Evolutionary conservation across 2,113 vertebrate species (phyloP).

Genomic region (Hypocryptadius cinnamomeus): DNA sequence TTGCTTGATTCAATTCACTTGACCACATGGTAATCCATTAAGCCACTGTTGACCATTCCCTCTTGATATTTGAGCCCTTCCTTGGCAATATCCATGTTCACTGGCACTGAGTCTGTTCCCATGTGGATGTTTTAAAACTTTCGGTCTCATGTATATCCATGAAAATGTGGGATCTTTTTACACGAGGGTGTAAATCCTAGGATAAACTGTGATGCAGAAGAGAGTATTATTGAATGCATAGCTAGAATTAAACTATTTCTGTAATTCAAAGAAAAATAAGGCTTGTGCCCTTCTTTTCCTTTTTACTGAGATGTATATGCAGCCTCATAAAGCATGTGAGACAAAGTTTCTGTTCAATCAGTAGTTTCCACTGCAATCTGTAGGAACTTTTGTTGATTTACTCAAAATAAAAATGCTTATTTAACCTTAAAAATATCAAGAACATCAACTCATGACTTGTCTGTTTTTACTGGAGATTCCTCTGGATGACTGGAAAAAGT

Average conservation of each 20-base stretch:
- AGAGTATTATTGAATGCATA: neutral
- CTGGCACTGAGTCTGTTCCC: neutral
- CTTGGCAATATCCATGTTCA: neutral
- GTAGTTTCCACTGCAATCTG: neutral
- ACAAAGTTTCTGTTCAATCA: neutral
- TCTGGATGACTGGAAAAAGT: slow-evolving; percentile 49
- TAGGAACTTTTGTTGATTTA: neutral
- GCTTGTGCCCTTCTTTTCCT: neutral
- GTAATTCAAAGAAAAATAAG: neutral
- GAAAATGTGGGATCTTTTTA: neutral
- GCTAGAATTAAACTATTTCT: neutral
- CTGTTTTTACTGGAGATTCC: slow-evolving; percentile 56
- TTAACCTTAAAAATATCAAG: slow-evolving; percentile 45
- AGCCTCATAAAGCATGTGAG: neutral
- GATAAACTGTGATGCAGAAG: neutral
- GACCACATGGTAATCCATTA: neutral
- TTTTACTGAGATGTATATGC: neutral
- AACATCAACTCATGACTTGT: slow-evolving; percentile 24
- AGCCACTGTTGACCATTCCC: neutral
- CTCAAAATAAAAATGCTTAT: slow-evolving; percentile 38
- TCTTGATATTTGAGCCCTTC: neutral
- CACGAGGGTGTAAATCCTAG: neutral
- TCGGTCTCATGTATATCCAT: neutral
- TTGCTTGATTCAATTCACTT: neutral
- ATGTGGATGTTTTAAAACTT: neutral